phyloP scores from a whole-genome alignment of 1,140 invertebrate species.

The Hermetia illucens region DNA sequence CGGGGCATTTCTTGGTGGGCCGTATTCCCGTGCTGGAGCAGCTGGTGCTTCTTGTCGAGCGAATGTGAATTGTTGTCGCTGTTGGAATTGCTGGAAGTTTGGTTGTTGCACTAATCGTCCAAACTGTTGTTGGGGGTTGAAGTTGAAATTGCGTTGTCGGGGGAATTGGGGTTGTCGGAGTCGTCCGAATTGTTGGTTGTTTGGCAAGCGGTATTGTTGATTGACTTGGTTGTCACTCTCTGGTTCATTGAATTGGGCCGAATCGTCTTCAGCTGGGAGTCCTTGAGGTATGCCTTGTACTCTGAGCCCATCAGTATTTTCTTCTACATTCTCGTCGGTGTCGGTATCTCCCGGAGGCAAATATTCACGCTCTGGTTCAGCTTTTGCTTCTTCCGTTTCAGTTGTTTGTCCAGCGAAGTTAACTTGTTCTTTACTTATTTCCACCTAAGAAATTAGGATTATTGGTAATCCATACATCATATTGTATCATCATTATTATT shows the following conservation, averaged over 20 bases:
- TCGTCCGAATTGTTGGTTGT: not conserved
- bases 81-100: not conserved
- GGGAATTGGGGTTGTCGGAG: not conserved
- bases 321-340: slow-evolving; percentile 5
- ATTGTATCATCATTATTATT: no score
- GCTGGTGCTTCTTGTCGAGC: not conserved
- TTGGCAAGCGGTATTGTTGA: not conserved
- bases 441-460: no score
- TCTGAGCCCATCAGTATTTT: slow-evolving; percentile 6
- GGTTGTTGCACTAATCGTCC: not conserved
- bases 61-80: not conserved
- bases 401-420: slow-evolving; percentile 12
- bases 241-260: not conserved
- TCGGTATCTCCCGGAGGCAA: slow-evolving; percentile 5
- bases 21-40: slow-evolving; percentile 4
- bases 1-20: not conserved
- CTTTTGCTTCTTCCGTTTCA: not conserved
- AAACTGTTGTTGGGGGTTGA: slow-evolving; percentile 4
- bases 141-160: not conserved
- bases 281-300: not conserved
- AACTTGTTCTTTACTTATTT: slow-evolving; percentile 17
- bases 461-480: no score
- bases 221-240: no score
- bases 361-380: slow-evolving; percentile 1
- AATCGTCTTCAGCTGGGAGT: not conserved